Conservation (phyloP, 2,888 invertebrate species). For the Phytoseiulus persimilis region DNA sequence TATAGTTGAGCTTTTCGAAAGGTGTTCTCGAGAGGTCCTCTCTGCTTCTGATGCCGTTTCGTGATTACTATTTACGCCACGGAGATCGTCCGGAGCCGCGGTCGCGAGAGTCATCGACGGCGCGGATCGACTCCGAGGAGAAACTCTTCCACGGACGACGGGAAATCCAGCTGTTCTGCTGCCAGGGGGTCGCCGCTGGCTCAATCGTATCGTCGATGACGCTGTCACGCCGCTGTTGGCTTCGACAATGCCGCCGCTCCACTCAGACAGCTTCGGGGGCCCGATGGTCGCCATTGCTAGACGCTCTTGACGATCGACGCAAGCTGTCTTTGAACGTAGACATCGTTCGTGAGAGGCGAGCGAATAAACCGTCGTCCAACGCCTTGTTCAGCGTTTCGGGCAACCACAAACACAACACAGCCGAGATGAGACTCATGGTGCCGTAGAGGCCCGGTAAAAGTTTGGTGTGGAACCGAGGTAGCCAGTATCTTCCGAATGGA, state of each 20-base stretch:
- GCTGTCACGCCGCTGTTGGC: not conserved
- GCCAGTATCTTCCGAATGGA: constrained; percentile 25
- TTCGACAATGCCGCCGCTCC: not conserved
- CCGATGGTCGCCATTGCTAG: constrained; percentile 18
- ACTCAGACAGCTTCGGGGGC: constrained; percentile 10
- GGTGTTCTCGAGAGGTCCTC: too few relatives aligned
- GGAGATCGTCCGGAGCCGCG: too few relatives aligned
- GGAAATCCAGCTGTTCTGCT: too few relatives aligned
- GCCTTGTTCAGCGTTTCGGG: constrained; percentile 31
- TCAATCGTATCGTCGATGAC: not conserved
- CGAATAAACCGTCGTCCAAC: constrained; percentile 35
- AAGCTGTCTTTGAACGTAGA: constrained; percentile 28
- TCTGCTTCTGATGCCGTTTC: too few relatives aligned
- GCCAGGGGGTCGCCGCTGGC: too few relatives aligned
- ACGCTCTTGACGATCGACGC: constrained; percentile 31
- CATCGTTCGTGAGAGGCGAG: constrained; percentile 26
- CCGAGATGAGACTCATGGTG: constrained; percentile 27
- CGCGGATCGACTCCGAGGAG: too few relatives aligned
- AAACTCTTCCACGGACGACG: too few relatives aligned
- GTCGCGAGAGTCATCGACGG: too few relatives aligned
- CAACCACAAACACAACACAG: constrained; percentile 25
- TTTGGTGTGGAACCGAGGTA: constrained; percentile 12
- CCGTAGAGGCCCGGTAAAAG: constrained; percentile 15
- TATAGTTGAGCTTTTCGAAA: not conserved
- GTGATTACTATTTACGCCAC: too few relatives aligned